phyloP scores from a whole-genome alignment of 2,888 invertebrate species.

The Chrysolina oricalcia region DNA sequence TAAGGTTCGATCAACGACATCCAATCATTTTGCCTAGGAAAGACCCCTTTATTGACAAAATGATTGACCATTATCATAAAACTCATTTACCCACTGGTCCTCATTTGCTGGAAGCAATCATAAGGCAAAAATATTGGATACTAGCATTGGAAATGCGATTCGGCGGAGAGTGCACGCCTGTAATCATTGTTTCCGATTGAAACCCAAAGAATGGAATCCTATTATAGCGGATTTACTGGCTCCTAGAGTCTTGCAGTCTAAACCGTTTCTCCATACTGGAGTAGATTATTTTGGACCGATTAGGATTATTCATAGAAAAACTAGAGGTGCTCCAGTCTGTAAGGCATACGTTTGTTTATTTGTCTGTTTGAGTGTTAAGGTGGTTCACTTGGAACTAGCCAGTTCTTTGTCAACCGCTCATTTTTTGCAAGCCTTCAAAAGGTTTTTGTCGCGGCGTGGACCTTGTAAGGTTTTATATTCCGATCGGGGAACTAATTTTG shows the following conservation, averaged over 20 bases:
- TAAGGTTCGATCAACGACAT: neutral
- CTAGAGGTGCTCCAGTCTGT: too few species aligned
- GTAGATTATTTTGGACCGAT: slow-evolving; percentile 41
- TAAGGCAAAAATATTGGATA: slow-evolving; percentile 34
- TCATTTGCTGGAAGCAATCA: too few species aligned
- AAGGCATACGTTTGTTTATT: too few species aligned
- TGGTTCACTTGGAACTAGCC: slow-evolving; percentile 26
- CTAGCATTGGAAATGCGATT: slow-evolving; percentile 9
- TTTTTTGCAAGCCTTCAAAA: slow-evolving; percentile 26
- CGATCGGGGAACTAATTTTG: neutral
- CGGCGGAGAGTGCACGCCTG: slow-evolving; percentile 28
- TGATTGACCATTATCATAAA: slow-evolving; percentile 20
- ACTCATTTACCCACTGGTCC: too few species aligned
- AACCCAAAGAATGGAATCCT: neutral
- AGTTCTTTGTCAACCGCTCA: too few species aligned
- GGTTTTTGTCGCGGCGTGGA: neutral
- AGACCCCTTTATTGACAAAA: neutral
- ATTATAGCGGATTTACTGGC: too few species aligned
- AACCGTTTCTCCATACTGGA: slow-evolving; percentile 29
- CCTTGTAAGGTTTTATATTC: neutral
- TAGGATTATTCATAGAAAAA: too few species aligned
- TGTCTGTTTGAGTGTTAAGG: slow-evolving; percentile 20
- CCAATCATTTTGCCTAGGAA: neutral
- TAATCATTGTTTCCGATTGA: too few species aligned
- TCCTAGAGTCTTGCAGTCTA: too few species aligned